Base-by-base conservation (phyloP, 2,113 vertebrate species). In the Lophotis ruficrista region DNA sequence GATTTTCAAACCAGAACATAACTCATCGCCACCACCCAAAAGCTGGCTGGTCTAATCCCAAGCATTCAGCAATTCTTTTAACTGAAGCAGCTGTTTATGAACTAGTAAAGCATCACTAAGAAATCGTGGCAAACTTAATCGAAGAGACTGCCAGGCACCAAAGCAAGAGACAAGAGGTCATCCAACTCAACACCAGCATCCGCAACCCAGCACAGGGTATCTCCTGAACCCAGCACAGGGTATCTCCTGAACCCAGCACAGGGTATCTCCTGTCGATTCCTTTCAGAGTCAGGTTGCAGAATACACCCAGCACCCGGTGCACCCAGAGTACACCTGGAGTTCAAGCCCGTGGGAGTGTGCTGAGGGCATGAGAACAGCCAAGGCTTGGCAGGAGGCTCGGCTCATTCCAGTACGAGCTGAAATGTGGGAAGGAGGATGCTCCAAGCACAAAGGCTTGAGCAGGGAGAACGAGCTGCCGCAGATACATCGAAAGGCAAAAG, bases 401-500 rank as follows among this genome's bases (percentile, higher is more conserved):
- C 86, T 83, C n/a, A 8, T 23, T 48, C n/a, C n/a, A 43, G 5
- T 0, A 37, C 28, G 60, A 81, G 68, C 35, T 47, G 14, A 13
- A 69, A 17, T 8, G n/a, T 12, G 58, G 66, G 27, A 7, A 35
- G 61, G 47, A 23, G 16, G 14, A 38, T 33, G 41, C 47, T 57
- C 33, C 33, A 43, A 64, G 20, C 50, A 43, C n/a, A 33, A n/a
- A 58, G 27, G 38, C 20, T 43, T 31, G 48, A 79, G 61, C 23
- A 30, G 54, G 7, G 13, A 33, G 41, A 45, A 24, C 0, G 3
- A 62, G 3, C 51, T 16, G 47, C 51, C 23, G 1, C 10, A 18
- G 53, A 11, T 13, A 35, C 31, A 21, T 5, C 0, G 8, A 12
- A 65, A 4, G 25, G 38, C 93, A 95, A 85, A 22, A 94, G 87